phyloP scores from a whole-genome alignment of 2,113 vertebrate genomes.

The Acanthisitta chloris region DNA sequence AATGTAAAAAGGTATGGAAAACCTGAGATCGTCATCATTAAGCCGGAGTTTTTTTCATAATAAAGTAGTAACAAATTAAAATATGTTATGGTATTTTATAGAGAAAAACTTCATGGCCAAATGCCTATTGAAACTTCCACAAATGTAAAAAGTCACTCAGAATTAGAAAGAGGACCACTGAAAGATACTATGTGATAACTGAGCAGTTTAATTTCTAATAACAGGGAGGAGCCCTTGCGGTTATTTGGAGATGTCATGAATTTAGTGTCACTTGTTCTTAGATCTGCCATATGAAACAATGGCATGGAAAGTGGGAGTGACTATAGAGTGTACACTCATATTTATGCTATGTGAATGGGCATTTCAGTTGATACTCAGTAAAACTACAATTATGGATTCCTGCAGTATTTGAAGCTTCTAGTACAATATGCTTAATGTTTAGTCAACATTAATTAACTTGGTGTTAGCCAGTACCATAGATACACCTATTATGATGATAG shows the following conservation, averaged over 20 bases:
- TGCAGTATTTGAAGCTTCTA: neutral
- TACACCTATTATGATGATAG: neutral
- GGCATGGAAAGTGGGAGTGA: rapidly evolving
- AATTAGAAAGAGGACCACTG: neutral
- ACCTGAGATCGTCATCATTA: neutral
- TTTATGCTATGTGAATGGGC: neutral
- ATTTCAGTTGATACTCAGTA: neutral
- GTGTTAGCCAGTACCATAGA: neutral
- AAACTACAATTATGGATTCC: neutral
- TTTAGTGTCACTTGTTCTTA: neutral
- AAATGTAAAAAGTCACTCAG: neutral
- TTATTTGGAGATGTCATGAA: neutral
- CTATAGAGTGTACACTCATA: rapidly evolving
- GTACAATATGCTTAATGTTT: neutral
- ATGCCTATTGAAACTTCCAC: neutral
- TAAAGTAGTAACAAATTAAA: neutral
- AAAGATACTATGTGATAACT: neutral
- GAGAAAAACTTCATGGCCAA: neutral
- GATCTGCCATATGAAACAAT: neutral
- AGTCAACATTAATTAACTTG: neutral
- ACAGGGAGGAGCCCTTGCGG: neutral
- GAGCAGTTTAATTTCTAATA: neutral
- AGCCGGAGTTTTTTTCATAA: neutral
- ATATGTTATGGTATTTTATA: neutral
- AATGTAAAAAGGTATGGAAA: neutral